phyloP scores from a whole-genome alignment of 2,888 invertebrate genomes.

The Scrobipalpa atriplicella region DNA sequence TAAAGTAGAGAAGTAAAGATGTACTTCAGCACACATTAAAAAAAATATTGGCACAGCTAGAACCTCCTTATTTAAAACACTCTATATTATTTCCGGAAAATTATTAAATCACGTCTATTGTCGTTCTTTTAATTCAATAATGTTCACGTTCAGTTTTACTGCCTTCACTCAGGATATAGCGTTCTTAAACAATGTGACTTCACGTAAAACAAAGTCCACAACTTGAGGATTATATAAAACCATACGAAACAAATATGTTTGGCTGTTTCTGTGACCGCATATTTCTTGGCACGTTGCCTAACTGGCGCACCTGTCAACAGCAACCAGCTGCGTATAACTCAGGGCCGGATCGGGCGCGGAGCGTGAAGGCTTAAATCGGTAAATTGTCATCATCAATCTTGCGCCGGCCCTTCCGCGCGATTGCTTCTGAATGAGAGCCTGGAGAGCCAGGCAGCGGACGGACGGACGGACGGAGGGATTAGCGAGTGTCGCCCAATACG shows the following conservation, averaged over 20 bases:
- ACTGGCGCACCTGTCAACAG: slow-evolving; percentile 11
- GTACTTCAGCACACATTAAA: too few species aligned
- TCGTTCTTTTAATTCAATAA: too few species aligned
- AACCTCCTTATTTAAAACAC: too few species aligned
- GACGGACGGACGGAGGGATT: slow-evolving; percentile 9
- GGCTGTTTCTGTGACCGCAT: background rate
- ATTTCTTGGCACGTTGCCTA: slow-evolving; percentile 3
- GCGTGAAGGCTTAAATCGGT: slow-evolving; percentile 12
- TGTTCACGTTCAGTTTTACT: too few species aligned
- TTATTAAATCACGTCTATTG: too few species aligned
- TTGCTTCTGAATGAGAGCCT: slow-evolving; percentile 20
- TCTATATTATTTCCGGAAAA: too few species aligned
- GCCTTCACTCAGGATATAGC: too few species aligned
- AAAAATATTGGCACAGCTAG: too few species aligned
- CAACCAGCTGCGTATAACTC: background rate
- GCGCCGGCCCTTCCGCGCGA: slow-evolving; percentile 29
- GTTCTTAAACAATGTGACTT: too few species aligned
- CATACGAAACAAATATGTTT: slow-evolving; percentile 5
- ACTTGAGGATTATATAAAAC: background rate
- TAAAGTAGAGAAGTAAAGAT: too few species aligned
- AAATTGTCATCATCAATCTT: slow-evolving; percentile 27
- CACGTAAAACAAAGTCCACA: background rate
- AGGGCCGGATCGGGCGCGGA: background rate
- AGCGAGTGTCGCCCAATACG: slow-evolving; percentile 11
- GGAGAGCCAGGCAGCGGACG: background rate